These are phyloP conservation scores for Ammodytes marinus DNA, from an alignment of 2,113 vertebrate species.

Conservation along the genomic window DNA sequence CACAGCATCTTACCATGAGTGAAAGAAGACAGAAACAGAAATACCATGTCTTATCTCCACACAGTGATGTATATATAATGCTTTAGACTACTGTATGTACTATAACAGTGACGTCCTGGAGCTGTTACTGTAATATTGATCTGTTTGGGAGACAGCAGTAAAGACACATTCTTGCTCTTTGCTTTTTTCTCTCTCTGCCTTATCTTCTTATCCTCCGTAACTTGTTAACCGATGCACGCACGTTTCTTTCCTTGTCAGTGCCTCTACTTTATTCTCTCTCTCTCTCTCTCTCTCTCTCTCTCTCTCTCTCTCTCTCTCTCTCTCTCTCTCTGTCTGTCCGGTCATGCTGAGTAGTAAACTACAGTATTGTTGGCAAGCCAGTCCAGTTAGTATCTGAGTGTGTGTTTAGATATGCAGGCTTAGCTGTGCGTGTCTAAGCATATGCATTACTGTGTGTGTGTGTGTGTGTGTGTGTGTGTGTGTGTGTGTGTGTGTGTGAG, in stretches of 20 bases:
- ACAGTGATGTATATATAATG: neutral
- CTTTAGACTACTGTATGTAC: neutral
- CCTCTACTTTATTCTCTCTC: neutral
- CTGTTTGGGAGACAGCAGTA: neutral
- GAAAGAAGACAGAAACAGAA: neutral
- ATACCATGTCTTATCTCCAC: neutral
- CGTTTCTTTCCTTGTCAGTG: slow-evolving; percentile 3
- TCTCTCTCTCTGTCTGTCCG: slow-evolving; percentile 28
- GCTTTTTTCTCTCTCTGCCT: neutral
- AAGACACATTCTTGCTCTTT: neutral
- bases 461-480: neutral
- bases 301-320: slow-evolving; percentile 10
- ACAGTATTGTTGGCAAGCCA: neutral
- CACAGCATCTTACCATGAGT: slow-evolving; percentile 6
- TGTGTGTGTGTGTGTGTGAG: neutral
- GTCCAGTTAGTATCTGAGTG: neutral
- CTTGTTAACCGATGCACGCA: neutral
- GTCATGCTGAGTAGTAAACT: slow-evolving; percentile 30
- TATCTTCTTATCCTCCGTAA: neutral
- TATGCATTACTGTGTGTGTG: neutral
- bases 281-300: slow-evolving; percentile 30
- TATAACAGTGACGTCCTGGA: neutral
- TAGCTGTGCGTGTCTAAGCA: neutral
- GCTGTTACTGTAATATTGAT: slow-evolving; percentile 16
- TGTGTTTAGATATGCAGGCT: neutral